These are phyloP conservation scores for Harpagoxenus sublaevis DNA, from an alignment of 2,888 invertebrate genomes.

Conservation along the genomic window DNA sequence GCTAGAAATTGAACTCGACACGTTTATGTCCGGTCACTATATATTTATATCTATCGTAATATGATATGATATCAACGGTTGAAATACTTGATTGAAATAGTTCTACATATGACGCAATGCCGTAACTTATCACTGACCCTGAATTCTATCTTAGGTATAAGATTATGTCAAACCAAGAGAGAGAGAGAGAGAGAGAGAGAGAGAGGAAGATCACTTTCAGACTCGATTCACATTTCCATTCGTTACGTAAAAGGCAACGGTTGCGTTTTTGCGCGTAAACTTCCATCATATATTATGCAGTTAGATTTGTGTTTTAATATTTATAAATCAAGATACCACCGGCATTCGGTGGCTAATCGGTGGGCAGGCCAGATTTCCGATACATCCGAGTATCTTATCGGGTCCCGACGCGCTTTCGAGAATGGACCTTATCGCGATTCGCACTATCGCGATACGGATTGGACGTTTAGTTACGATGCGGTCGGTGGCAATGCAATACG, in stretches of 20 bases:
- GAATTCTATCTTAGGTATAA: constrained; percentile 51
- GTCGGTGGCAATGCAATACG: constrained; percentile 6
- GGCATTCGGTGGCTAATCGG: constrained; percentile 27
- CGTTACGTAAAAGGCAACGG: constrained; percentile 17
- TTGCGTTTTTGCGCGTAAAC: constrained; percentile 13
- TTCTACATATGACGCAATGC: constrained; percentile 25
- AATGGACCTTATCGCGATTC: constrained; percentile 47
- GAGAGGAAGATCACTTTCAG: not conserved
- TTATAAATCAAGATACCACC: constrained; percentile 23
- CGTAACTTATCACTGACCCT: constrained; percentile 40
- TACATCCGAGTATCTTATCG: constrained; percentile 46
- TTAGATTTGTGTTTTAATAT: not conserved
- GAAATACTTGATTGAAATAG: constrained; percentile 29
- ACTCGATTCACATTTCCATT: constrained; percentile 15
- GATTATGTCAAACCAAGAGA: constrained; percentile 23
- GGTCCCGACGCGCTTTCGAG: constrained; percentile 36
- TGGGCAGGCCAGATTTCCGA: constrained; percentile 33
- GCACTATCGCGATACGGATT: constrained; percentile 26
- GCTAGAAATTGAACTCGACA: not conserved
- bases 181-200: not conserved
- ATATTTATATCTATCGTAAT: not conserved
- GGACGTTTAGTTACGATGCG: constrained; percentile 1
- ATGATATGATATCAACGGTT: constrained; percentile 11
- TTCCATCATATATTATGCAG: not conserved
- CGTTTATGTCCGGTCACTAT: not conserved